phyloP scores from a whole-genome alignment of 2,888 invertebrate species.

The Sepiola atlantica region DNA sequence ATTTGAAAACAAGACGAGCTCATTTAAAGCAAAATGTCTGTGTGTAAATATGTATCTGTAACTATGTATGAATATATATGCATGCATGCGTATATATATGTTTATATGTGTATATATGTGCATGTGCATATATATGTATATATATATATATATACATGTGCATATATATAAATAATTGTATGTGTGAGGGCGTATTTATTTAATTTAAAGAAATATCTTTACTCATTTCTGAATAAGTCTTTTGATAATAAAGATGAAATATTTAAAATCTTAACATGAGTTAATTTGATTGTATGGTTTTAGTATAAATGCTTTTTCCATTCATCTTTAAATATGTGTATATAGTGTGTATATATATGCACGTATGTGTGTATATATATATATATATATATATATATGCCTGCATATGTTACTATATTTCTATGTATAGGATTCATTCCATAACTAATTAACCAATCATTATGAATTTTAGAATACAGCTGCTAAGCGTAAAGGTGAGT shows the following conservation, averaged over 20 bases:
- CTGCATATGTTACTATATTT: too few species aligned
- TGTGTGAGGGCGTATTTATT: neutral
- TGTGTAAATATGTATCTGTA: neutral
- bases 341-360: neutral
- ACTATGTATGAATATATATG: neutral
- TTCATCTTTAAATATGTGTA: neutral
- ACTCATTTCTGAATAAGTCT: too few species aligned
- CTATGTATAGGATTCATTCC: neutral
- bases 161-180: neutral
- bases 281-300: neutral
- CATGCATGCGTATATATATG: neutral
- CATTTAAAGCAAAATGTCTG: neutral
- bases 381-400: conserved; percentile 32
- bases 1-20: neutral
- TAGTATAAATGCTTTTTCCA: neutral
- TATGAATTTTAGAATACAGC: too few species aligned
- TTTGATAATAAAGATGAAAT: neutral
- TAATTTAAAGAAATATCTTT: neutral
- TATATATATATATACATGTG: neutral
- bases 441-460: too few species aligned
- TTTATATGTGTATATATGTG: neutral
- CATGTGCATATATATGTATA: neutral
- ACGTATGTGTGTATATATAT: neutral
- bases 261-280: neutral
- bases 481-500: too few species aligned